Base-by-base conservation (phyloP, 2,797 vertebrate species). In the Anguilla marmorata region DNA sequence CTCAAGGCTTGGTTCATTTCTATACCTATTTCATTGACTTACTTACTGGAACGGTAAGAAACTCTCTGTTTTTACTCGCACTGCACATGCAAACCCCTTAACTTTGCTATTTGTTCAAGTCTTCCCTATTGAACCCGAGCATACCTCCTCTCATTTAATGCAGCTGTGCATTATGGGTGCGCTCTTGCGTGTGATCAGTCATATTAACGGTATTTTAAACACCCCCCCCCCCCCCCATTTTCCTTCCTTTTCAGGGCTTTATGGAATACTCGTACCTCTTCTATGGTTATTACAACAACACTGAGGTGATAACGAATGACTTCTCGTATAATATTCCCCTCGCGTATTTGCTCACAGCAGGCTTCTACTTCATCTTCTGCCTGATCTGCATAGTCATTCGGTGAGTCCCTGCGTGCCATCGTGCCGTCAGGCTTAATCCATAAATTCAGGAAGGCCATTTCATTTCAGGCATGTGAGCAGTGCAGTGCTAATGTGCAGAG, bases 221-320 rank as follows among this genome's bases (percentile, higher is more conserved):
- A 14, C 21, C 52, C 66, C 14, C 14, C 24, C 54, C 27, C 66
- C 3, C 16, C 27, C 3, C 50, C 0, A 0, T 83, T 69, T 1
- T 27, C 12, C 9, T 74, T 66, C 85, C 60, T 52, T 72, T 8
- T 66, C 91, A 98, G 98, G 97, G 97, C 14, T 97, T 97, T 87
- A 95, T 98, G 93, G 98, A 98, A 90, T 96, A 96, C 91, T 97
- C 97, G 0, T 97, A 95, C 85, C 90, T 98, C 90, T 98, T 98
- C 93, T 98, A 98, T 0, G 98, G 97, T 45, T 98, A 93, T 94
- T 98, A 98, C 93, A 95, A 94, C 54, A 95, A 94, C 91, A 93
- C 94, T 0, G 16, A 92, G 50, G 90, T 93, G 66, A 80, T 54
- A 1, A 90, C 91, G 76, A 45, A 2, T 0, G 90, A 90, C 88